A percentile compares a stretch with the other conserved stretches of the same genome.
Evolutionary conservation across 2,888 invertebrate genomes (phyloP).

Genomic region (Perdita meconis): DNA sequence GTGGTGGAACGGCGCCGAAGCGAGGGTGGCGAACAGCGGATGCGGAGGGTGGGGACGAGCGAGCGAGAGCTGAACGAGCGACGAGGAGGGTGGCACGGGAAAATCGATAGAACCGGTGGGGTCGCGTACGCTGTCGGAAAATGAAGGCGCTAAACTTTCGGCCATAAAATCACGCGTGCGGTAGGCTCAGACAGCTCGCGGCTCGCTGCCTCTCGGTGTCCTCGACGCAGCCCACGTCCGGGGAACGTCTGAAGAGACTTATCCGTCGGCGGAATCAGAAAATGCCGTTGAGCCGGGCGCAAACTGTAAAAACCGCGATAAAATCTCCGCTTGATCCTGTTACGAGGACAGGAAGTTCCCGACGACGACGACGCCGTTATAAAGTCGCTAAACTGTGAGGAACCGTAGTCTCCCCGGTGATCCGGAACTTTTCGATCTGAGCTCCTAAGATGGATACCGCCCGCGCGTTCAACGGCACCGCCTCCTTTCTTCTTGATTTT

Average conservation of each 20-base stretch:
- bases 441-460: constrained; percentile 4
- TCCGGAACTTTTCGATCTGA: constrained; percentile 5
- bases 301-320: constrained; percentile 69
- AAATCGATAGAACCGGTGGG: constrained; percentile 71
- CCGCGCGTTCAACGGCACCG: not conserved
- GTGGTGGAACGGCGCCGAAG: constrained; percentile 23
- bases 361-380: constrained; percentile 36
- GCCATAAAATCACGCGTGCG: constrained; percentile 60
- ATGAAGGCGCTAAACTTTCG: constrained; percentile 67
- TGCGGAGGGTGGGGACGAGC: constrained; percentile 22
- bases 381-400: constrained; percentile 40
- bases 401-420: constrained; percentile 17
- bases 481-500: not conserved
- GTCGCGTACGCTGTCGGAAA: constrained; percentile 62
- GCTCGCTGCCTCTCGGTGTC: not conserved
- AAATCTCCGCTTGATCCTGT: constrained; percentile 67
- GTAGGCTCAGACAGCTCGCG: constrained; percentile 34
- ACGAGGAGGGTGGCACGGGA: constrained; percentile 38
- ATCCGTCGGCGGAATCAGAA: constrained; percentile 66
- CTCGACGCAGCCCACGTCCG: not conserved
- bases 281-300: constrained; percentile 59
- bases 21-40: constrained; percentile 26
- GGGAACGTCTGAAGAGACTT: constrained; percentile 55
- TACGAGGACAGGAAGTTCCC: constrained; percentile 54
- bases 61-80: constrained; percentile 26